Base-by-base conservation (phyloP, 2,888 invertebrate genomes). In the Euclidia mi region DNA sequence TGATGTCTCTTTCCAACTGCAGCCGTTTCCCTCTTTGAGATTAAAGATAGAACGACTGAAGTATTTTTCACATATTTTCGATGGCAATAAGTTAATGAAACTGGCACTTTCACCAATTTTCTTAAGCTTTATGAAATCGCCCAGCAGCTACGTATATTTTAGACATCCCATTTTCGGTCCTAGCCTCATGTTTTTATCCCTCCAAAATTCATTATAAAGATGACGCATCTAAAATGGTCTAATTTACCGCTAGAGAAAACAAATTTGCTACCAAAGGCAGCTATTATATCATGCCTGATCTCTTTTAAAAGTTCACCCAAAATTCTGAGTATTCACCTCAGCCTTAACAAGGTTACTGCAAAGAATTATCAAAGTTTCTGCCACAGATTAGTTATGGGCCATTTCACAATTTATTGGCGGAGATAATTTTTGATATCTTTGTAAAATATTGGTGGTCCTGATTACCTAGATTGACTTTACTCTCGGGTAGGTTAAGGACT, bases 221-320 rank as follows among this genome's bases (percentile, higher is more conserved):
- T 71, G 70, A 70, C 65, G 14, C 45, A 32, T 18, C 50, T 44
- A 48, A 48, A 48, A 60, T 47, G 47, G 57, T 65, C 57, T 65
- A 71, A 70, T 71, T 71, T 70, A 70, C 70, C 68, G 65, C 57
- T 45, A 57, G 59, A 55, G 51, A 42, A 65, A 56, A 60, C 65
- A 48, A 70, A 71, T 47, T 70, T 61, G 29, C 35, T 41, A 53
- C 41, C 55, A 20, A 46, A 50, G 52, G 47, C 61, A 61, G 61
- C 50, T 48, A 67, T 64, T 71, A 60, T 68, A 44, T 64, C 60
- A 58, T 40, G 52, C 41, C 17, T 57, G 57, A 71, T 67, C 64
- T 70, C 65, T 65, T 69, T 64, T 58, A 48, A 71, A 65, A 71
- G 40, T 68, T 70, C 10, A 29, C 29, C n/a, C 45, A 17, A 29